Base-by-base conservation (phyloP, 2,113 vertebrate species). In the Buteo buteo region DNA sequence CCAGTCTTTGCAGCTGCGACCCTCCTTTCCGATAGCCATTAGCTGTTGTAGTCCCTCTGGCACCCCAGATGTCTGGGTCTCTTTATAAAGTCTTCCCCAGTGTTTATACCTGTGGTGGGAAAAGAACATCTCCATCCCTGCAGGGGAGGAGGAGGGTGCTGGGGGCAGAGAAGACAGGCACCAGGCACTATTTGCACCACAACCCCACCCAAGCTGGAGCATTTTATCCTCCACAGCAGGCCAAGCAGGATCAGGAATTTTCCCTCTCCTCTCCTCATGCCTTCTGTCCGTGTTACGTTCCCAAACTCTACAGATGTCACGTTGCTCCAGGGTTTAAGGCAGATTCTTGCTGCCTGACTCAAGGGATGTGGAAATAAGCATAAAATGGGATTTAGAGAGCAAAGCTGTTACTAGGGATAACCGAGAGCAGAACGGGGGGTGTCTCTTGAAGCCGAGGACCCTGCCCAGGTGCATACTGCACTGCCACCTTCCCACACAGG, bases 331-430 rank as follows among this genome's bases (percentile, higher is more conserved):
- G 64, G 47, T 64, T 95, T 94, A 91, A 94, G 77, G 59, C 95
- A 89, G 72, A 84, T 88, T 93, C 83, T 93, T 45, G 6, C 77
- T 78, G 88, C 72, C 77, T 78, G 72, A 50, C 72, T 96, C 91
- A 88, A 94, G 86, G 89, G 86, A 94, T 78, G 86, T 71, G 47
- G 77, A 81, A 97, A 96, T 71, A 89, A 70, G 94, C 89, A 74
- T 49, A 91, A 95, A 96, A 96, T 59, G 65, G 93, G 95, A 96
- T 96, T 96, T 91, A 16, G 67, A 84, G 81, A 84, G 94, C 91
- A 71, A 64, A 96, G 89, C 91, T 74, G 45, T 83, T 81, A 31
- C 55, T 10, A 16, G 50, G 88, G 72, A 80, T 94, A 73, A 70
- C 59, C 0, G 4, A 45, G 67, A 71, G 79, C 55, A 70, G 71